Base-by-base conservation (phyloP, 2,113 vertebrate species). In the Bubalus kerabau region DNA sequence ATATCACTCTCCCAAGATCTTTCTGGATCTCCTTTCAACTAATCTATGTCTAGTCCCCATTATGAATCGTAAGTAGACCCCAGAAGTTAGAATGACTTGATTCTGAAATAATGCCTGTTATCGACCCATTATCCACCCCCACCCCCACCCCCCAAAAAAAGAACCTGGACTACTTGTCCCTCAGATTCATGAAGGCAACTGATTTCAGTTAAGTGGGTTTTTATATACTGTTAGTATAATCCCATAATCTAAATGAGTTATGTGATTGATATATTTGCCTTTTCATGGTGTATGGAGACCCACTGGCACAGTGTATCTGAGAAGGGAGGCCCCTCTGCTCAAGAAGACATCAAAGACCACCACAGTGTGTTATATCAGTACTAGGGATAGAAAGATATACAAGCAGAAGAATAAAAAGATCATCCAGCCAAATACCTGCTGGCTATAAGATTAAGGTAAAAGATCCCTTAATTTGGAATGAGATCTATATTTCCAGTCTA, bases 111-210 rank as follows among this genome's bases (percentile, higher is more conserved):
- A 13, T 67, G 24, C 15, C 46, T 50, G 2, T 71, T 28, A 81
- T 46, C 1, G 2, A 32, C 6, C 6, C 24, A 60, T 60, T 56
- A 26, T 23, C 10, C 4, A 0, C 19, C 7, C 19, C 8, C 2
- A 0, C 15, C n/a, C 9, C 15, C 4, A 30, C 36, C 0, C 1
- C 7, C 0, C 36, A 1, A 17, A 36, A 23, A 84, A 15, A 15
- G 9, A 16, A 40, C 36, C 24, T 40, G n/a, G 23, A 43, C 82
- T 32, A 43, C 50, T 84, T 88, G 28, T 76, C 56, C 14, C 16
- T 83, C 11, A 52, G 11, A 11, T 17, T 26, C 30, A 21, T 81
- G 46, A 17, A 11, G 26, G 10, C 13, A n/a, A 3, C 8, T 32
- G 2, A 43, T 64, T 28, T 46, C 9, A 78, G 40, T 43, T 28